Conservation (phyloP, 1,140 invertebrate genomes). For the Rhizoglyphus robini region DNA sequence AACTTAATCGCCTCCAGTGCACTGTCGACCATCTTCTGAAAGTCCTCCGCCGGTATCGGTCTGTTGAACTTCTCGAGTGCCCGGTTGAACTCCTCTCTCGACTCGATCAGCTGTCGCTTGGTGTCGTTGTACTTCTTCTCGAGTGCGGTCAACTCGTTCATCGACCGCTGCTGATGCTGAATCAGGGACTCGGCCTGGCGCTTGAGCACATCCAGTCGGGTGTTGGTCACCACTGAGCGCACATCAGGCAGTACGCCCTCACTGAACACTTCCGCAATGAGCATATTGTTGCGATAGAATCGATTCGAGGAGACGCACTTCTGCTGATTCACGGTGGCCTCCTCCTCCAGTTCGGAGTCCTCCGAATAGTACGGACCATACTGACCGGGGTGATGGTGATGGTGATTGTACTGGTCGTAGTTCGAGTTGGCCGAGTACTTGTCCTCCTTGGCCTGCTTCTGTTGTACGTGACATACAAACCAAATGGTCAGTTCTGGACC, state of each 20-base stretch:
- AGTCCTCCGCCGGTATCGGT: slow-evolving; percentile 59
- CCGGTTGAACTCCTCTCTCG: slow-evolving; percentile 80
- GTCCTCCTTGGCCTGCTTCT: not conserved
- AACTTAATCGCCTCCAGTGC: slow-evolving; percentile 61
- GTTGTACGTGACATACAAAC: not conserved
- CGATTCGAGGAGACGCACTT: slow-evolving; percentile 86
- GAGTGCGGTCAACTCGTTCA: slow-evolving; percentile 88
- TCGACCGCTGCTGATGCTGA: slow-evolving; percentile 93
- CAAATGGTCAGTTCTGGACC: not conserved
- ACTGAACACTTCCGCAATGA: slow-evolving; percentile 94
- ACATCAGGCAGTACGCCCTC: slow-evolving; percentile 91
- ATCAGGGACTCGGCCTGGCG: slow-evolving; percentile 88
- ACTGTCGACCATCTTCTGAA: slow-evolving; percentile 73
- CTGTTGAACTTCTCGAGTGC: slow-evolving; percentile 78
- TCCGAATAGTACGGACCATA: not conserved
- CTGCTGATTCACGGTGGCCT: not conserved
- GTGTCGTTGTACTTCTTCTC: slow-evolving; percentile 94
- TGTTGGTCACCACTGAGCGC: slow-evolving; percentile 44
- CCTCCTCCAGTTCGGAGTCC: not conserved
- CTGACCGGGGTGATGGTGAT: not conserved
- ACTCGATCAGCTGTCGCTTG: slow-evolving; percentile 85
- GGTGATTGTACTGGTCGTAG: too few relatives aligned
- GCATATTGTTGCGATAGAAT: slow-evolving; percentile 78
- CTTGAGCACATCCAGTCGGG: slow-evolving; percentile 76
- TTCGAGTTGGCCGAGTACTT: too few relatives aligned